Conservation (phyloP, 2,797 vertebrate species). For the Enteromius radiatus region DNA sequence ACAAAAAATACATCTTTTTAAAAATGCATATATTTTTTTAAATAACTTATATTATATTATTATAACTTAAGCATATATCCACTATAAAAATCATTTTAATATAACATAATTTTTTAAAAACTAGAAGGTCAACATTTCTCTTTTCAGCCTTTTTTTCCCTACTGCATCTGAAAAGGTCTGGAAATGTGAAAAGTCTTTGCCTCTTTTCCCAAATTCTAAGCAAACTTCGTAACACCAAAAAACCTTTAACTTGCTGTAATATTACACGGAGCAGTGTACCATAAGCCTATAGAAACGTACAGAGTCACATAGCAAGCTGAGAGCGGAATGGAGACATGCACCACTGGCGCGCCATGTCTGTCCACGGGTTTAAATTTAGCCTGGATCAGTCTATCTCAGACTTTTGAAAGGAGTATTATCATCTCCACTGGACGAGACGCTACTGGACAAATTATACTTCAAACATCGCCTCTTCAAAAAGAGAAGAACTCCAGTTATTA, state of each 20-base stretch:
- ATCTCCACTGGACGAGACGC: constrained; percentile 51
- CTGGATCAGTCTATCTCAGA: constrained; percentile 63
- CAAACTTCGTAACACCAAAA: constrained; percentile 49
- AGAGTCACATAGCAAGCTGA: constrained; percentile 63
- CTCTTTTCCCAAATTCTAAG: constrained; percentile 1
- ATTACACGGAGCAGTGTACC: constrained; percentile 53
- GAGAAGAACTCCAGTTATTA: constrained; percentile 17
- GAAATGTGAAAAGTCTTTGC: neutral
- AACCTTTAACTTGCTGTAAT: constrained; percentile 20
- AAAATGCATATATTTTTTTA: neutral
- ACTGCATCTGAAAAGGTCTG: neutral
- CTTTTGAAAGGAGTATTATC: constrained; percentile 60
- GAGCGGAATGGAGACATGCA: constrained; percentile 66
- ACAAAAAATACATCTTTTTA: neutral
- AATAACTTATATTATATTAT: too few relatives aligned
- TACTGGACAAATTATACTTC: constrained; percentile 35
- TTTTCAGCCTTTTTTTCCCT: neutral
- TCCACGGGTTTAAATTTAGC: constrained; percentile 82
- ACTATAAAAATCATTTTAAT: neutral
- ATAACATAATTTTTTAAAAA: neutral
- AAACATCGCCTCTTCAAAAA: constrained; percentile 20
- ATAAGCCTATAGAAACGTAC: constrained; percentile 31
- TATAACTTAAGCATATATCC: too few relatives aligned
- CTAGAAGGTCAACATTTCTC: neutral
- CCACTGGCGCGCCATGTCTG: constrained; percentile 75